A percentile compares a stretch with the other conserved stretches of the same genome.
These are phyloP conservation scores for Lithophane leautieri DNA, from an alignment of 2,888 invertebrate species.

Conservation along the genomic window DNA sequence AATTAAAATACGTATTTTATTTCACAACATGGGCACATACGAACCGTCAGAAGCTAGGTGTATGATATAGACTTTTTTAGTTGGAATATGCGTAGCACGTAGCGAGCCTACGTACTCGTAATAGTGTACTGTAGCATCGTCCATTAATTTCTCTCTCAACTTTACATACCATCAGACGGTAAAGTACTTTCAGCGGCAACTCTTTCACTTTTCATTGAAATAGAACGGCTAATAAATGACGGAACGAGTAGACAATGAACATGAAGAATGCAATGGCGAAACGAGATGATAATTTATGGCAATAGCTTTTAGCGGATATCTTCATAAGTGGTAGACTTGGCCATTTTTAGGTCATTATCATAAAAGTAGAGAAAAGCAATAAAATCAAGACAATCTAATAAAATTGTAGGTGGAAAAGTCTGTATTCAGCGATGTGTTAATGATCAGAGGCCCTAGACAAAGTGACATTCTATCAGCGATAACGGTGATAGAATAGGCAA, in stretches of 20 bases:
- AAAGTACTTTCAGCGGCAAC: not conserved
- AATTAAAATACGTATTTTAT: too few relatives aligned
- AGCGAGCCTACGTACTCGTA: too few relatives aligned
- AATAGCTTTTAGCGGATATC: not conserved
- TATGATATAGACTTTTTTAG: too few relatives aligned
- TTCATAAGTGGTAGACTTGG: not conserved
- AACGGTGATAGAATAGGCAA: too few relatives aligned
- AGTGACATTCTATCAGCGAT: too few relatives aligned
- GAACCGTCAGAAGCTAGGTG: too few relatives aligned
- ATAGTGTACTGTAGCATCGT: not conserved
- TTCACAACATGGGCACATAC: too few relatives aligned
- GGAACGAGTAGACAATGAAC: not conserved
- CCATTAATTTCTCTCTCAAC: not conserved
- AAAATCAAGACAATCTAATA: not conserved
- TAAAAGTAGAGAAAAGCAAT: not conserved
- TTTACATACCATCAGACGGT: not conserved
- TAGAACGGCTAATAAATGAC: not conserved
- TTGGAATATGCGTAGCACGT: too few relatives aligned
- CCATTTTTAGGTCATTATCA: not conserved
- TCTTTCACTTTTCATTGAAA: not conserved
- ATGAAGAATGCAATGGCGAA: not conserved
- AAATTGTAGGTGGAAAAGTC: not conserved
- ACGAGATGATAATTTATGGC: not conserved
- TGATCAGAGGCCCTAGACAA: too few relatives aligned
- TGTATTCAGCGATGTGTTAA: not conserved